A percentile compares a stretch with the other conserved stretches of the same genome.
phyloP scores from a whole-genome alignment of 2,888 invertebrate species.

The Macrophya alboannulata region DNA sequence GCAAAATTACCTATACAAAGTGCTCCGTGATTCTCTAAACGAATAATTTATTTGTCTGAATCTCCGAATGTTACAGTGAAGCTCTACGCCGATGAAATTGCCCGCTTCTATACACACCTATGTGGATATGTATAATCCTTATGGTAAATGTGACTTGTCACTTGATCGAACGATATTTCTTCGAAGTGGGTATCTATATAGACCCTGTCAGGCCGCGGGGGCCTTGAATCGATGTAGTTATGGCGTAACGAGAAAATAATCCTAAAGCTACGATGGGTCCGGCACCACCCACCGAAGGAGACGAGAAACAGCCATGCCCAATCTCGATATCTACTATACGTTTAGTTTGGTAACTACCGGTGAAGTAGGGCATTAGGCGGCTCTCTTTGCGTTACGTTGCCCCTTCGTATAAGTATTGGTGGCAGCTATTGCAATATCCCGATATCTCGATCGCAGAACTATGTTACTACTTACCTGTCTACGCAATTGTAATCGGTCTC shows the following conservation, averaged over 20 bases:
- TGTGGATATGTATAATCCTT: slow-evolving; percentile 6
- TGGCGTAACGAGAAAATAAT: slow-evolving; percentile 53
- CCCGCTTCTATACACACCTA: background rate
- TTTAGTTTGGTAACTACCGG: slow-evolving; percentile 57
- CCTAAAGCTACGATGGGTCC: slow-evolving; percentile 58
- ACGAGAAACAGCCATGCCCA: slow-evolving; percentile 56
- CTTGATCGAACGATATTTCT: slow-evolving; percentile 54
- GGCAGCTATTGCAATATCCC: slow-evolving; percentile 7
- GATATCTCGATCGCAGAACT: slow-evolving; percentile 20
- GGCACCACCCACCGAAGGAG: slow-evolving; percentile 64
- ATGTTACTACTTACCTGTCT: slow-evolving; percentile 8
- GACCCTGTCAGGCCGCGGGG: slow-evolving; percentile 54
- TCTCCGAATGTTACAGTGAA: background rate
- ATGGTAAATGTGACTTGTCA: slow-evolving; percentile 58
- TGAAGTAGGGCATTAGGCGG: slow-evolving; percentile 52
- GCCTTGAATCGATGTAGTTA: slow-evolving; percentile 57
- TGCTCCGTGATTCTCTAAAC: background rate
- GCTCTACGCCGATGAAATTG: slow-evolving; percentile 15
- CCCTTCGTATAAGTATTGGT: slow-evolving; percentile 12
- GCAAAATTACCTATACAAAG: background rate
- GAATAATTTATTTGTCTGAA: background rate
- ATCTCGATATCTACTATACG: slow-evolving; percentile 40
- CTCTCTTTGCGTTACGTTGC: slow-evolving; percentile 33
- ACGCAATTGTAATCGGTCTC: background rate
- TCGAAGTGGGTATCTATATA: slow-evolving; percentile 4